These are phyloP conservation scores for Teleopsis dalmanni DNA, from an alignment of 1,140 invertebrate genomes.

Conservation along the genomic window DNA sequence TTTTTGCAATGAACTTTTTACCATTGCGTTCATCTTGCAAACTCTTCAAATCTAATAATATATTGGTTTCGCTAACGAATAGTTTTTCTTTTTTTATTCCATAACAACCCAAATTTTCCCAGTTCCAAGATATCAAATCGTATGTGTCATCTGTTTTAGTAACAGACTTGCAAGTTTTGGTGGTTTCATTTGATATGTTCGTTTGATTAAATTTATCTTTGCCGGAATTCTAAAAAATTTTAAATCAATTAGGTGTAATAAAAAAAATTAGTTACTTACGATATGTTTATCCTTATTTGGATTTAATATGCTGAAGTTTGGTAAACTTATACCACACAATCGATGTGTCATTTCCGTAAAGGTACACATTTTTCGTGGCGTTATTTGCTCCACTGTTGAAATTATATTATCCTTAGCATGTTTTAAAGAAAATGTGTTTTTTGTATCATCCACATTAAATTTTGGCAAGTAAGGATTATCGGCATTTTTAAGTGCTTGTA, in stretches of 20 bases:
- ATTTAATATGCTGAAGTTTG: no score
- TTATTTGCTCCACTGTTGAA: neutral
- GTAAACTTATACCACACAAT: no score
- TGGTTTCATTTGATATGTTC: no score
- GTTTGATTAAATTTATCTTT: no score
- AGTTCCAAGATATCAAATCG: conserved; percentile 11
- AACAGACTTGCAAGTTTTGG: neutral
- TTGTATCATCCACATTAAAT: conserved; percentile 6
- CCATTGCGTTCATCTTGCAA: neutral
- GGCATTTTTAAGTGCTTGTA: neutral
- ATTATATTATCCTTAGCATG: conserved; percentile 5
- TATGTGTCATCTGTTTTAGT: neutral
- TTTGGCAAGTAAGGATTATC: conserved; percentile 15
- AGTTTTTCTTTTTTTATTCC: conserved; percentile 5
- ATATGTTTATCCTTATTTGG: no score
- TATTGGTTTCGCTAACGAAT: conserved; percentile 6
- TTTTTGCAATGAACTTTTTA: conserved; percentile 12
- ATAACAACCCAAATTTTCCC: conserved; percentile 14
- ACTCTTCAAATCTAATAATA: conserved; percentile 8
- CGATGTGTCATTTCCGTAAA: conserved; percentile 12
- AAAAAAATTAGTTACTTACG: no score
- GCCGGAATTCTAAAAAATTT: no score
- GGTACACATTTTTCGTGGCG: neutral
- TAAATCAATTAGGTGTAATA: no score
- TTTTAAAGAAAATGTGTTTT: conserved; percentile 1